Base-by-base conservation (phyloP, 2,888 invertebrate species). In the Junonia oenone region DNA sequence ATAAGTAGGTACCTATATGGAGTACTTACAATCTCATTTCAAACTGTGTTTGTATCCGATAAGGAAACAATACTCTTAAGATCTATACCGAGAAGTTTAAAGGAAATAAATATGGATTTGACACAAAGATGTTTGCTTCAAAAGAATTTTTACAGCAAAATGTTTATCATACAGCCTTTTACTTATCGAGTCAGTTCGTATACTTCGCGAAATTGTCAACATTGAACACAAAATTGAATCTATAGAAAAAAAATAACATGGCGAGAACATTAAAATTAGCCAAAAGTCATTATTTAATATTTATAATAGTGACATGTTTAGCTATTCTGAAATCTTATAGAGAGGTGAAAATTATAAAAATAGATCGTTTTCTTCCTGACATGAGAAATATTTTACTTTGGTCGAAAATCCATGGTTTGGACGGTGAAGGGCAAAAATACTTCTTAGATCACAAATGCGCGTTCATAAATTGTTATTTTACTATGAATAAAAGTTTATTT, bases 371-470 rank as follows among this genome's bases (percentile, higher is more conserved):
- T 51, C 9, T 77, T 0, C 63, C 71, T 0, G 86, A 86, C 17
- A 63, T 87, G 5, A 83, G 76, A 55, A 71, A 87, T 55, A 67
- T 89, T 45, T 62, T 89, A 2, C 63, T 85, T 9, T 89, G 88
- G 89, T 78, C 73, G 0, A 63, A 68, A 27, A 59, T 84, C 5
- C 63, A 69, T 1, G 72, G 69, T 0, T 14, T 82, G 1, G 56
- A 66, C 1, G 61, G 63, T 0, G 69, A 76, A 11, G 78, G 85
- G 0, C 82, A 84, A 55, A 63, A 38, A 6, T 62, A 72, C 47
- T 76, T 88, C 37, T 54, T 76, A 1, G 61, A 65, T 0, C 60
- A 67, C 13, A 70, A 69, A 2, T 89, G 88, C 57, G 35, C 55
- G 1, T 45, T 65, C 17, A 60, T 67, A 0, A 89, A 86, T 59